Base-by-base conservation (phyloP, 2,888 invertebrate species). In the Leucozona laternaria region DNA sequence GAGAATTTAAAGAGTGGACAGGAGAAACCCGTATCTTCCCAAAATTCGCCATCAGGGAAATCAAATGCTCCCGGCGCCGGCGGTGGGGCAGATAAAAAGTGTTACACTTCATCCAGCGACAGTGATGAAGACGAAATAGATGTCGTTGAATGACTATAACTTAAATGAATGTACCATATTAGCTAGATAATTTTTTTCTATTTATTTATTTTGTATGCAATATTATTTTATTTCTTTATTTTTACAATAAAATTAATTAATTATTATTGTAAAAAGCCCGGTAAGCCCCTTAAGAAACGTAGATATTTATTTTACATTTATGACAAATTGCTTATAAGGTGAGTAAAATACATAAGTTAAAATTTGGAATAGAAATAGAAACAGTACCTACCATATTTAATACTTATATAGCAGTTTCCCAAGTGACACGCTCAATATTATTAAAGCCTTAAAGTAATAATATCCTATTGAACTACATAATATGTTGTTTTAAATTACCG, bases 1-100 rank as follows among this genome's bases (percentile, higher is more conserved):
- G 96, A 96, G 89, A 94, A 94, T 85, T 89, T 92, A 0, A 92
- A 92, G 75, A 91, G 91, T 68, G 92, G 92, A 0, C 92, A 92
- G 34, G 92, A 92, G 62, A 92, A 92, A 75, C 90, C 91, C 40
- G 89, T 90, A 0, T 17, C 80, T 68, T n/a, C 84, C 0, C 78
- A 75, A 66, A 80, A 64, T 55, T 2, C 22, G 28, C 20, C 64
- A 45, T 34, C 64, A 13, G 48, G 22, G 40, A 55, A 22, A 15
- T 8, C 78, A 22, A 75, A 48, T 31, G 11, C 66, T 17, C 8
- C 53, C 2, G 40, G n/a, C 7, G 72, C 53, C 2, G 40, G n/a
- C 7, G 72, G 64, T 1, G n/a, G 10, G 6, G 43, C 10, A 11
- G 37, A 76, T 17, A 79, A 64, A 37, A 79, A 79, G 11, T 79